These are phyloP conservation scores for Eurytoma adleriae DNA, from an alignment of 2,888 invertebrate genomes.

Conservation along the genomic window DNA sequence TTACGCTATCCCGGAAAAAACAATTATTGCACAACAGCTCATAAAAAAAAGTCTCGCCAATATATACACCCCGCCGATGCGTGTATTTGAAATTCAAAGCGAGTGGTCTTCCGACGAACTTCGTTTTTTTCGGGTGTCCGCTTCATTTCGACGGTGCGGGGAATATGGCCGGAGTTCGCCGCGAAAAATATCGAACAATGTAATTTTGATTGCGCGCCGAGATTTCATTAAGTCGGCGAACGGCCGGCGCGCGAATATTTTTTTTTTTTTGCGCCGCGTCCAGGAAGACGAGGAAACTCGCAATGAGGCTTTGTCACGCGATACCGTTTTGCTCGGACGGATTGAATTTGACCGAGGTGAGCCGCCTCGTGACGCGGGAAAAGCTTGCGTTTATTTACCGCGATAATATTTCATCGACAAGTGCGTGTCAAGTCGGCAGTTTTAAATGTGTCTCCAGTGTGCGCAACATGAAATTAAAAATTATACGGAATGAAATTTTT, in stretches of 20 bases:
- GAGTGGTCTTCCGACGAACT: conserved; percentile 5
- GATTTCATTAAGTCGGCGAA: conserved; percentile 42
- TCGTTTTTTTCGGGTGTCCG: neutral
- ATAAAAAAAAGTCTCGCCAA: neutral
- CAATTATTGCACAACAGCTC: too few species aligned
- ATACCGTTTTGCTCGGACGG: conserved; percentile 15
- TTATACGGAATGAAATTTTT: too few species aligned
- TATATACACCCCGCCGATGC: neutral
- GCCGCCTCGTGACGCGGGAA: neutral
- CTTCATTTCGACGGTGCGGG: conserved; percentile 19
- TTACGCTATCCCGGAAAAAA: too few species aligned
- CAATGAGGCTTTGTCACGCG: conserved; percentile 46
- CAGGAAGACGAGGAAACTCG: conserved; percentile 18
- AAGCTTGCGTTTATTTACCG: too few species aligned
- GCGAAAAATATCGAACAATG: conserved; percentile 51
- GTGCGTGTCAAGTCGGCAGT: too few species aligned
- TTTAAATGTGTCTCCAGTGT: too few species aligned
- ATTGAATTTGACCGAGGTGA: conserved; percentile 16
- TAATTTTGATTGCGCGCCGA: conserved; percentile 46
- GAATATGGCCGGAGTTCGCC: neutral
- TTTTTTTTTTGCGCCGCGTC: neutral
- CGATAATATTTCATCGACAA: too few species aligned
- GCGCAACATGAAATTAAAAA: too few species aligned
- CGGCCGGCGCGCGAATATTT: neutral
- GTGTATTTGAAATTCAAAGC: conserved; percentile 34